Evolutionary conservation across 2,888 invertebrate genomes (phyloP), one percentile per base, ranked within the genome.

Genomic region (Platycnemis pennipes): DNA sequence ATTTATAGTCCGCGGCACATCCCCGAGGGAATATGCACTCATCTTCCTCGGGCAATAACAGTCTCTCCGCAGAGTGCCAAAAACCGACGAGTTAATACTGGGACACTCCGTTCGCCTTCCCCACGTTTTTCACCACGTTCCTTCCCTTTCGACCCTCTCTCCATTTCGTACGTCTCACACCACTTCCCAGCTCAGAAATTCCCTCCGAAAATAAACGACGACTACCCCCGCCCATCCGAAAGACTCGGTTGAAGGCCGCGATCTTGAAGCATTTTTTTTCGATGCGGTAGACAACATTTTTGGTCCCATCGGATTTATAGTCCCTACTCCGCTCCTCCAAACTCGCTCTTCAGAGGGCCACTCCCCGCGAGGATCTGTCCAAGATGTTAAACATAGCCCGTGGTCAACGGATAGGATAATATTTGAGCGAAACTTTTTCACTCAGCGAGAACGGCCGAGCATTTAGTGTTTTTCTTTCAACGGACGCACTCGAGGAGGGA

Each of bases 191-290:
- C 63, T 63, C 63, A 2, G 7, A 26, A 63, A 26, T 26, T n/a
- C n/a, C 26, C 63, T 26, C 26, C 63, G 11, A 16, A 77, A 77
- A 77, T 63, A 77, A 37, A 77, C 37, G 69, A 69, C 31, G 16
- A 19, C 22, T 31, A 8, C 31, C 13, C 31, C 63, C 63, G n/a
- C 69, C 3, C 63, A 26, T 26, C 26, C 22, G 37, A 26, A 26
- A 63, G 26, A 37, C 77, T 37, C 37, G 77, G 37, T 77, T n/a
- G 77, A 77, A 77, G 77, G 77, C 37, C 77, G 77, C 77, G 77
- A 77, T 77, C 37, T 77, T 13, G 7, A 37, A 77, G 37, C 77
- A 37, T 77, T 77, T 77, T n/a, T n/a, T 77, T 77, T 37, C 77
- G 11, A 13, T 26, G 63, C 63, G 63, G 26, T 26, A 26, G n/a